Conservation (phyloP, 2,113 vertebrate species). For the Scytalopus superciliaris region DNA sequence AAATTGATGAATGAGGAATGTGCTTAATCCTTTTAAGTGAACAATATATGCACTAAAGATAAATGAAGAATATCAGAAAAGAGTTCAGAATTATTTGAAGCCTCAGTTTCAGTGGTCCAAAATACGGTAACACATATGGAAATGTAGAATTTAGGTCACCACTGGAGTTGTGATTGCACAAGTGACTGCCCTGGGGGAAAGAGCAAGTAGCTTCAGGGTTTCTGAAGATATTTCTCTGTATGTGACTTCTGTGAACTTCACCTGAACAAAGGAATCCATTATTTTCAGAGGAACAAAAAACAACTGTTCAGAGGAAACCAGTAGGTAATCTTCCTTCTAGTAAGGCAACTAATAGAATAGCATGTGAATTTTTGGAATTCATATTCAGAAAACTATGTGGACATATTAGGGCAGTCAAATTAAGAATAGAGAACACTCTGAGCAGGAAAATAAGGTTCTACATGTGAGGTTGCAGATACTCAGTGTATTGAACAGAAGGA, state of each 20-base stretch:
- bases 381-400: neutral
- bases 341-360: neutral
- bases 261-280: neutral
- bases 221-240: neutral
- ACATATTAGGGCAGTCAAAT: neutral
- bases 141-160: neutral
- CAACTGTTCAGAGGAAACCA: neutral
- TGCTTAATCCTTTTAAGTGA: neutral
- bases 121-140: neutral
- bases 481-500: neutral
- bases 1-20: neutral
- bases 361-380: neutral
- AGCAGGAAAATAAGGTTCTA: neutral
- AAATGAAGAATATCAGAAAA: neutral
- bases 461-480: neutral
- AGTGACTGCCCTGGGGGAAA: fast-evolving
- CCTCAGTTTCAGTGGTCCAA: neutral
- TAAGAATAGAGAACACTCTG: neutral
- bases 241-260: neutral
- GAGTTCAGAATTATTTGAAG: neutral
- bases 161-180: neutral
- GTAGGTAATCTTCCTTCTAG: neutral
- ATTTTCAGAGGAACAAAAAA: neutral
- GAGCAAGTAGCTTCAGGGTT: neutral
- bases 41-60: neutral